Conservation (phyloP, 2,797 vertebrate species). For the Oreortyx pictus region DNA sequence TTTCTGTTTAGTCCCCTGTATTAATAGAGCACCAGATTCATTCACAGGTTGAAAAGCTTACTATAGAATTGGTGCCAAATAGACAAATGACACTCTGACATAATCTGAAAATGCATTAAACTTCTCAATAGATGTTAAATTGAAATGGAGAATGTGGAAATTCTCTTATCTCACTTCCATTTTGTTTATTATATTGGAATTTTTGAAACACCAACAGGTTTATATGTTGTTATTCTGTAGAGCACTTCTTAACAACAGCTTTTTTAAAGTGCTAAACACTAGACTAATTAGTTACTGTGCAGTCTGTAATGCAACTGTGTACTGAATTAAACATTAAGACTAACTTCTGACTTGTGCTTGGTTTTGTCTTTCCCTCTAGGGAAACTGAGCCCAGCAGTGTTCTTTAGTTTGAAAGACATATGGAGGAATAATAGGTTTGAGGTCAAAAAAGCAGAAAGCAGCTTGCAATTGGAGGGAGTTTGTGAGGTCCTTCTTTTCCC, state of each 20-base stretch:
- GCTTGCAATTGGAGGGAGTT: not conserved
- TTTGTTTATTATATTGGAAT: conserved; percentile 1
- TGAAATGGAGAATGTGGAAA: not conserved
- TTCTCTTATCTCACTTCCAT: not conserved
- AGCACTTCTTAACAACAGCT: not conserved
- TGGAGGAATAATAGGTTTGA: not conserved
- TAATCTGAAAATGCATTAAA: conserved; percentile 49
- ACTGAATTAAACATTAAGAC: not conserved
- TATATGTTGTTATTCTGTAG: not conserved
- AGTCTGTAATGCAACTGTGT: not conserved
- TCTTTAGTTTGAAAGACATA: not conserved
- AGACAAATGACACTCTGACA: conserved; percentile 4
- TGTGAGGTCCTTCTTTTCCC: not conserved
- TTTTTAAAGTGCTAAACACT: not conserved
- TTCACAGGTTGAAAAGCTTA: conserved; percentile 14
- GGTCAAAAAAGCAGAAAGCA: not conserved
- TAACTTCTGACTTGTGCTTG: not conserved
- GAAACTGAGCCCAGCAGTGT: not conserved
- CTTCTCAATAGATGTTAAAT: conserved; percentile 28
- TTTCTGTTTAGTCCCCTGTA: not conserved
- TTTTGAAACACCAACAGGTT: not conserved
- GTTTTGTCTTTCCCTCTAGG: not conserved
- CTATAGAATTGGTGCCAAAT: not conserved
- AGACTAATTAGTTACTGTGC: not conserved
- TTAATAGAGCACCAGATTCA: conserved; percentile 23